Base-by-base conservation (phyloP, 2,113 vertebrate species). In the Alethe castanea region DNA sequence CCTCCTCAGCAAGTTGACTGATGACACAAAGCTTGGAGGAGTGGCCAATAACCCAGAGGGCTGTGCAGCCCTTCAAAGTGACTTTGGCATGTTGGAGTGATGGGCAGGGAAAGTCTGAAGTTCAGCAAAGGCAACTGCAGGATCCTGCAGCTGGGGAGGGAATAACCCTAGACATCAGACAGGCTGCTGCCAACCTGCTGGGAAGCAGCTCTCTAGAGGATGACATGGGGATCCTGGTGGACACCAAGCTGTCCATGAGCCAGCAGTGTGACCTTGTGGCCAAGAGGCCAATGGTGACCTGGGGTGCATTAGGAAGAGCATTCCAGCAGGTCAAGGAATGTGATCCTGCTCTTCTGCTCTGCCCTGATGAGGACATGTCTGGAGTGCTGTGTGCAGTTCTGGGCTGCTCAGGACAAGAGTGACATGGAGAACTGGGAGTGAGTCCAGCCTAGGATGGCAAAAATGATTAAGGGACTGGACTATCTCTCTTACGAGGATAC, bases 11-110 rank as follows among this genome's bases (percentile, higher is more conserved):
- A 50, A 25, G 3, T 20, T 76, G 8, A 9, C 8, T 57, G 36
- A 35, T 7, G 4, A 14, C 26, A 44, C 25, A 59, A 59, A 59
- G 24, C 53, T 67, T 26, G 4, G 26, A 59, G 31, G 44, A 4
- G 7, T 31, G 25, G 6, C 14, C 0, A 0, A 11, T 31, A 18
- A 1, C 25, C 35, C 52, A 42, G 44, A 42, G 25, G 0, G 7
- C 36, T 52, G 2, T 67, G 36, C 14, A 36, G 31, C 25, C 44
- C 20, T 67, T 26, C 44, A 22, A 52, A 50, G 14, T 14, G 11
- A 42, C 44, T 19, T 74, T 0, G 2, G 7, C 18, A 47, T 12
- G n/a, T 1, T 74, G 60, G 29, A 65, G 60, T 29, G 19, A 11
- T 13, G 24, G 12, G 19, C 29, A 45, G 44, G 8, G 44, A 45